Percentiles rank a stretch among this genome's conserved stretches.
phyloP scores from a whole-genome alignment of 2,113 vertebrate genomes.

The Telmatochromis sp. region DNA sequence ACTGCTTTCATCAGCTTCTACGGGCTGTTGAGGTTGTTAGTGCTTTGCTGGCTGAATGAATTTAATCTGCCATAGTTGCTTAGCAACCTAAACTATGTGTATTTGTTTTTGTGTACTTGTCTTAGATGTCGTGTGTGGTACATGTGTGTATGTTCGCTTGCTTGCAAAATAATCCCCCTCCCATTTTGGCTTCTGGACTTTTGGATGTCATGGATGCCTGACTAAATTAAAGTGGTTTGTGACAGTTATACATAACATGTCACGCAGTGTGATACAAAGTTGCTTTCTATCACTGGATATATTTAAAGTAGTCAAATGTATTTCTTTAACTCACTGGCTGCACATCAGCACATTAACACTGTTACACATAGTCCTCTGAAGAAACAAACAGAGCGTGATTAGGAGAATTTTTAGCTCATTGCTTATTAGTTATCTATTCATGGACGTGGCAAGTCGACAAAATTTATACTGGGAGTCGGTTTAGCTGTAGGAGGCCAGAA shows the following conservation, averaged over 20 bases:
- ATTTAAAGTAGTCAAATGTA: not conserved
- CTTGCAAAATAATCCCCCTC: not conserved
- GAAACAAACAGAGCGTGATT: not conserved
- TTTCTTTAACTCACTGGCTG: not conserved
- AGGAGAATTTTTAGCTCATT: not conserved
- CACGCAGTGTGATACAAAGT: not conserved
- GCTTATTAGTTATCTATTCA: not conserved
- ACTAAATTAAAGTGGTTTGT: not conserved
- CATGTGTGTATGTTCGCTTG: not conserved
- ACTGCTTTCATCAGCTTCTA: not conserved
- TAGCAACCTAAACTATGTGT: not conserved
- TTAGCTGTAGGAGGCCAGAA: not conserved
- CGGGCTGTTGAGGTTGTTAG: not conserved
- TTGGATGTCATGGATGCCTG: not conserved
- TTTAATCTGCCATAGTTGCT: slow-evolving; percentile 2
- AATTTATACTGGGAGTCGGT: not conserved
- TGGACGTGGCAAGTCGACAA: not conserved
- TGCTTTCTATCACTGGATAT: not conserved
- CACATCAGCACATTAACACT: not conserved
- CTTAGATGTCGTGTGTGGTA: not conserved
- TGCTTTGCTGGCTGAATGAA: not conserved
- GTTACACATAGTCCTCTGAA: not conserved
- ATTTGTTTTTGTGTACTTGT: not conserved
- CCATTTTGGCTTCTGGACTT: not conserved
- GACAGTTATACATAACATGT: not conserved